phyloP scores from a whole-genome alignment of 2,797 vertebrate genomes.

The Mus spretus region DNA sequence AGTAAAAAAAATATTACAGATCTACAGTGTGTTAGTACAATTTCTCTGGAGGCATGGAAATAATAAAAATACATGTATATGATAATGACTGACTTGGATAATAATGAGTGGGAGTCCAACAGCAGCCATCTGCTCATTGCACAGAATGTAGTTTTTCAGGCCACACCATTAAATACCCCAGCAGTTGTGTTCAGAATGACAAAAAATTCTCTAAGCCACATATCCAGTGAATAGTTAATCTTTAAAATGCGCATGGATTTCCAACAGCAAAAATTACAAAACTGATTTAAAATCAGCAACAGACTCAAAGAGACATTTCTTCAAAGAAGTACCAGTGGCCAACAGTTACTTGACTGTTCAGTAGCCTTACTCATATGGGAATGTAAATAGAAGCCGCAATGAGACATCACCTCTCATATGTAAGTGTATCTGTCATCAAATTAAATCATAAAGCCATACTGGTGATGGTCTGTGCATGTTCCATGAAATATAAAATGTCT shows the following conservation, averaged over 20 bases:
- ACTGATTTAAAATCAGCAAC: neutral
- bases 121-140: neutral
- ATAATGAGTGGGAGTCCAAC: neutral
- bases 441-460: neutral
- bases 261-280: neutral
- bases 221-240: neutral
- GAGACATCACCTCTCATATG: neutral
- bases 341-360: neutral
- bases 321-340: neutral
- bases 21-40: too few species aligned
- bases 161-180: too few species aligned
- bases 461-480: neutral
- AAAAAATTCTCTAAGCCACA: neutral
- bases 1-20: neutral
- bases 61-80: neutral
- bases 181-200: neutral
- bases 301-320: neutral
- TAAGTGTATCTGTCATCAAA: neutral
- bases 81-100: neutral
- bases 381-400: neutral
- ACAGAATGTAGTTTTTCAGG: neutral
- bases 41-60: neutral
- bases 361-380: neutral
- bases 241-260: neutral
- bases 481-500: neutral